Evolutionary conservation across 2,113 vertebrate species (phyloP).

Genomic region (Rhombomys opimus): DNA sequence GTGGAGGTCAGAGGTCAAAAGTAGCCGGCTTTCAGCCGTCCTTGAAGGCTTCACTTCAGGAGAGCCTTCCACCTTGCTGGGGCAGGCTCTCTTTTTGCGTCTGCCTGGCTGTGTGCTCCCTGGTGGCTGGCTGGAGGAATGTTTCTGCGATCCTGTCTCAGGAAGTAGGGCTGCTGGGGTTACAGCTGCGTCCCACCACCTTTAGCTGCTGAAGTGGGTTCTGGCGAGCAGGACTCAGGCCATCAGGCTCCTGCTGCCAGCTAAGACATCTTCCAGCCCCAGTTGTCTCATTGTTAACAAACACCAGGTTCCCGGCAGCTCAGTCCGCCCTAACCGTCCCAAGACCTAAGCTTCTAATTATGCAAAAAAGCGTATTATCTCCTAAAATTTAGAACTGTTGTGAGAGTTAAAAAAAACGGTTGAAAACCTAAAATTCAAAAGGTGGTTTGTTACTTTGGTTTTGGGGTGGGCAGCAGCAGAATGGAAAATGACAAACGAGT

Average conservation of each 20-base stretch:
- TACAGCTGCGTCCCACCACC: neutral
- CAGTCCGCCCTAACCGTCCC: slow-evolving; percentile 16
- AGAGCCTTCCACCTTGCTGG: neutral
- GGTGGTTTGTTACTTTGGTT: slow-evolving; percentile 66
- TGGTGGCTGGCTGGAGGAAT: neutral
- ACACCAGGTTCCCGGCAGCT: slow-evolving; percentile 67
- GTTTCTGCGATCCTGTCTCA: neutral
- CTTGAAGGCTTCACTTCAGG: neutral
- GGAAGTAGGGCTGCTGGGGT: neutral
- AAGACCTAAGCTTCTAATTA: slow-evolving; percentile 62
- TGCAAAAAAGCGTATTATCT: slow-evolving; percentile 56
- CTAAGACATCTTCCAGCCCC: neutral
- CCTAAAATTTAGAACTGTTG: slow-evolving; percentile 58
- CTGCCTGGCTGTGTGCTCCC: neutral
- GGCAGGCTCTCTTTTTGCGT: neutral
- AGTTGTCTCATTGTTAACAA: slow-evolving; percentile 57
- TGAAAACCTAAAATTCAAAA: slow-evolving; percentile 79
- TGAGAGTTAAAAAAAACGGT: slow-evolving; percentile 71
- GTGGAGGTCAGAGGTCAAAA: neutral
- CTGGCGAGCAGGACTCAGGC: neutral
- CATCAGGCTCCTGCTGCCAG: neutral
- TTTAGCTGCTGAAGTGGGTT: neutral
- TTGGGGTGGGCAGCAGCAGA: neutral
- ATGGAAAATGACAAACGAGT: slow-evolving; percentile 75
- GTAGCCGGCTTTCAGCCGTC: neutral